Evolutionary conservation across 2,888 invertebrate species (phyloP).

Genomic region (Cantharis rustica): DNA sequence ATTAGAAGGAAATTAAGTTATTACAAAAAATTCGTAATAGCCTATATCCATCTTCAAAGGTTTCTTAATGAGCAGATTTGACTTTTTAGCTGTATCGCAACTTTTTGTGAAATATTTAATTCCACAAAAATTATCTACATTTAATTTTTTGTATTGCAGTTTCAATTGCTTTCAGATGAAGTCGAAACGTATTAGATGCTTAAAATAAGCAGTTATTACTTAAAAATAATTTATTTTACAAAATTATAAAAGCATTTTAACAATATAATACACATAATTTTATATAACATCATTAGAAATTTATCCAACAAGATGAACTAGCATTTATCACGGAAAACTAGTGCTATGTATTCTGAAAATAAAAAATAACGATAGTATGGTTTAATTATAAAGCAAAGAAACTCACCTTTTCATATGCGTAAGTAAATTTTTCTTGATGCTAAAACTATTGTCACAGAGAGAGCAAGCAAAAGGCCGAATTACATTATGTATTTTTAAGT

Average conservation of each 20-base stretch:
- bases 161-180: no score
- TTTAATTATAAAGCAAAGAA: neutral
- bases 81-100: no score
- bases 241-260: neutral
- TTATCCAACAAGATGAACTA: neutral
- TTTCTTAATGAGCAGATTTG: no score
- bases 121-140: no score
- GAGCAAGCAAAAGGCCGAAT: slow-evolving; percentile 62
- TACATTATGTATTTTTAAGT: slow-evolving; percentile 63
- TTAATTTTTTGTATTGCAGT: no score
- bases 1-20: no score
- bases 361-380: neutral
- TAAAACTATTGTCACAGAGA: slow-evolving; percentile 64
- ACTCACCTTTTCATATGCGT: slow-evolving; percentile 62
- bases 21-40: no score
- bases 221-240: neutral
- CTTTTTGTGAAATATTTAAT: no score
- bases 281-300: neutral
- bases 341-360: slow-evolving; percentile 4
- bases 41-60: no score
- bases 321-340: neutral
- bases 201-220: neutral
- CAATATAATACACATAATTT: neutral
- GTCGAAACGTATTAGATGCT: neutral
- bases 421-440: slow-evolving; percentile 64